phyloP scores from a whole-genome alignment of 2,113 vertebrate genomes.

The Malurus cyaneus region DNA sequence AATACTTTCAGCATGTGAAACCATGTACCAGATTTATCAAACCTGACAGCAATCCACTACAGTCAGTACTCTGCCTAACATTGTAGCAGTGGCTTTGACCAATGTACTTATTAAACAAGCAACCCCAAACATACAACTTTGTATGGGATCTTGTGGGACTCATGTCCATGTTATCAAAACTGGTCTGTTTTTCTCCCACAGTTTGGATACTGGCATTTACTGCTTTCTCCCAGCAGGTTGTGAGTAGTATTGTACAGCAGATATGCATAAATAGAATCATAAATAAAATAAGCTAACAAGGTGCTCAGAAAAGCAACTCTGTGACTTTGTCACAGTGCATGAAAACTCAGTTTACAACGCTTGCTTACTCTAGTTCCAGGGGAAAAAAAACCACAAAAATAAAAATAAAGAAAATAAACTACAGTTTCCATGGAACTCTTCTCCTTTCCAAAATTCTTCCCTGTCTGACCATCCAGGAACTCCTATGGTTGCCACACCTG shows the following conservation, averaged over 20 bases:
- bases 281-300: constrained; percentile 38
- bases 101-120: not conserved
- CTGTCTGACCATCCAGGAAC: not conserved
- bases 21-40: not conserved
- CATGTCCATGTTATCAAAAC: not conserved
- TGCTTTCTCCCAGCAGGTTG: not conserved
- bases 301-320: constrained; percentile 31
- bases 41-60: not conserved
- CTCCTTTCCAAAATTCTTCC: not conserved
- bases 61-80: not conserved
- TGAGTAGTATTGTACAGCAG: constrained; percentile 30
- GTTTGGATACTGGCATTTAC: not conserved
- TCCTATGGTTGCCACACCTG: not conserved
- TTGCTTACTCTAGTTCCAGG: not conserved
- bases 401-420: not conserved
- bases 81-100: not conserved
- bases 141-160: not conserved
- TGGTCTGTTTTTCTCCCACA: not conserved
- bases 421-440: not conserved
- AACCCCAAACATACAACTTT: not conserved
- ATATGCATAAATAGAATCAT: constrained; percentile 37
- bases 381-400: not conserved
- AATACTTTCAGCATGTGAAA: not conserved
- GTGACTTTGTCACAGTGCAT: not conserved
- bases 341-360: not conserved